A percentile compares a stretch with the other conserved stretches of the same genome.
These are phyloP conservation scores for Nymphalis c-album DNA, from an alignment of 2,888 invertebrate genomes.

Conservation along the genomic window DNA sequence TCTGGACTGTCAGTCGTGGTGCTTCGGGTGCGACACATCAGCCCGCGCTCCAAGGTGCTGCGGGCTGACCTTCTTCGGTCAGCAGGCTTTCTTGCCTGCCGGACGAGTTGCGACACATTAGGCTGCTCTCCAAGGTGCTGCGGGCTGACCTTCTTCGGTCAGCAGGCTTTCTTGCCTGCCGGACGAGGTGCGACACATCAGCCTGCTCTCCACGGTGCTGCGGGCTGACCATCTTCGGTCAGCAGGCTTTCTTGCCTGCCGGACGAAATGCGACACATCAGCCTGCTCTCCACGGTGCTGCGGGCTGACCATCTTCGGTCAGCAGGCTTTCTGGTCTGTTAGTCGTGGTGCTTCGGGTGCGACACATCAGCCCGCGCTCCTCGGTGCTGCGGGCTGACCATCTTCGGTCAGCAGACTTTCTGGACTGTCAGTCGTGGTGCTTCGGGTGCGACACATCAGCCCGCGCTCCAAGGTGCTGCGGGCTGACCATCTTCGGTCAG, in stretches of 20 bases:
- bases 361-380: background rate
- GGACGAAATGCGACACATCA: background rate
- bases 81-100: background rate
- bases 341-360: background rate
- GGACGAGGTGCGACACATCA: background rate
- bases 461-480: background rate
- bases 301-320: background rate
- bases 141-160: background rate
- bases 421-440: background rate
- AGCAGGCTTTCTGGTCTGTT: background rate
- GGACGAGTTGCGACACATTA: no score
- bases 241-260: background rate
- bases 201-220: background rate
- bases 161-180: background rate
- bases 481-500: no score
- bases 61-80: background rate
- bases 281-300: background rate
- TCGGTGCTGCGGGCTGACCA: background rate
- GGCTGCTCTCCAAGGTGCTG: no score
- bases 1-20: background rate
- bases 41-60: background rate
- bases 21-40: background rate
- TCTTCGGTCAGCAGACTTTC: background rate
- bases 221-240: background rate
- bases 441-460: background rate